Evolutionary conservation across 2,113 vertebrate species (phyloP).

Genomic region (Bostrychus sinensis): DNA sequence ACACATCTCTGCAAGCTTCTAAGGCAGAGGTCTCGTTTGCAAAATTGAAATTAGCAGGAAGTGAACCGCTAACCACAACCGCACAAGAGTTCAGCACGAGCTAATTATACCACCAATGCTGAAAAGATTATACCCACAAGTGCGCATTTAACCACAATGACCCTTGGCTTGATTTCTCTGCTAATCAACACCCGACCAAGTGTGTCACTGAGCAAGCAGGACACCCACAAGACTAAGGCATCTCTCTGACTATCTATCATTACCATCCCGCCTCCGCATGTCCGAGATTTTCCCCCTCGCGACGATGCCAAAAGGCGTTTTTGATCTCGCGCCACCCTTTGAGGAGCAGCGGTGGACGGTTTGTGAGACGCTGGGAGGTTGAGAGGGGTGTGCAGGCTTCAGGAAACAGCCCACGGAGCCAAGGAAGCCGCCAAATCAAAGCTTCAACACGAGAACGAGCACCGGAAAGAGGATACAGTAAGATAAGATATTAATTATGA

Average conservation of each 20-base stretch:
- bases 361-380: conserved; percentile 31
- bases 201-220: not conserved
- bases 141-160: not conserved
- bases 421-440: conserved; percentile 23
- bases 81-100: not conserved
- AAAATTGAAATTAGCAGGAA: conserved; percentile 29
- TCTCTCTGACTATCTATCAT: conserved; percentile 12
- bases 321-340: conserved; percentile 27
- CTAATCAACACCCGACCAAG: conserved; percentile 28
- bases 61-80: conserved; percentile 8
- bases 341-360: conserved; percentile 13
- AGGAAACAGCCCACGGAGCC: conserved; percentile 22
- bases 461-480: not conserved
- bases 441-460: not conserved
- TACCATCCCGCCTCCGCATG: conserved; percentile 1
- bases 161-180: not conserved
- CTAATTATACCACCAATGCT: conserved; percentile 5
- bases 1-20: not conserved
- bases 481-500: too few relatives aligned
- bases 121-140: conserved; percentile 4
- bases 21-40: not conserved
- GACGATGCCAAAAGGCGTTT: not conserved
- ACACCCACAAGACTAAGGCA: not conserved
- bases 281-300: conserved; percentile 4
- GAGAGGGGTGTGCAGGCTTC: not conserved